Conservation (phyloP, 2,797 vertebrate genomes). For the Anguilla pacifica region DNA sequence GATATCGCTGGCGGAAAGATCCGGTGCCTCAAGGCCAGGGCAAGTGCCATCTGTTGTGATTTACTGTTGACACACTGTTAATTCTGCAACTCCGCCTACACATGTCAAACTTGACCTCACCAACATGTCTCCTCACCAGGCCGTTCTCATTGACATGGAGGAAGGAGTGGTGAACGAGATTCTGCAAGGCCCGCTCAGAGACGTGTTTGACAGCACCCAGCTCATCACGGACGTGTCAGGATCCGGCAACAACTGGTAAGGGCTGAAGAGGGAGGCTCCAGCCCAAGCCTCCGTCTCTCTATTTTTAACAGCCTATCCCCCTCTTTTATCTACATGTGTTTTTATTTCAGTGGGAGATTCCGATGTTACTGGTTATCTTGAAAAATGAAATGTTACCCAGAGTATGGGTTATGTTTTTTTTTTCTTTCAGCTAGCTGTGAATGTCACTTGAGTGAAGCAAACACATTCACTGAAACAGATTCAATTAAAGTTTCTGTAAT, state of each 20-base stretch:
- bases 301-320: background rate
- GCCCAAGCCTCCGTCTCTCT: background rate
- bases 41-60: conserved; percentile 64
- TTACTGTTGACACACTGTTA: background rate
- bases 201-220: conserved; percentile 91
- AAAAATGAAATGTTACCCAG: background rate
- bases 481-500: background rate
- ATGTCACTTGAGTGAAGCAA: background rate
- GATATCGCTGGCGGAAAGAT: conserved; percentile 78
- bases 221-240: conserved; percentile 96
- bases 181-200: conserved; percentile 88
- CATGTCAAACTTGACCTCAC: background rate
- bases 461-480: background rate
- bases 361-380: background rate
- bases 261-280: conserved; percentile 16
- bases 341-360: background rate
- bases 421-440: background rate
- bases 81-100: background rate
- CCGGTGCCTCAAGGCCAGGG: conserved; percentile 87
- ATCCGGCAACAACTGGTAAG: conserved; percentile 98
- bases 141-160: conserved; percentile 96
- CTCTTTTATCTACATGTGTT: background rate
- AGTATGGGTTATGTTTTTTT: background rate
- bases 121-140: conserved; percentile 67
- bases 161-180: conserved; percentile 94